Base-by-base conservation (phyloP, 92 coral and sea anemone genomes). In the Parazoanthus atlanticus region DNA sequence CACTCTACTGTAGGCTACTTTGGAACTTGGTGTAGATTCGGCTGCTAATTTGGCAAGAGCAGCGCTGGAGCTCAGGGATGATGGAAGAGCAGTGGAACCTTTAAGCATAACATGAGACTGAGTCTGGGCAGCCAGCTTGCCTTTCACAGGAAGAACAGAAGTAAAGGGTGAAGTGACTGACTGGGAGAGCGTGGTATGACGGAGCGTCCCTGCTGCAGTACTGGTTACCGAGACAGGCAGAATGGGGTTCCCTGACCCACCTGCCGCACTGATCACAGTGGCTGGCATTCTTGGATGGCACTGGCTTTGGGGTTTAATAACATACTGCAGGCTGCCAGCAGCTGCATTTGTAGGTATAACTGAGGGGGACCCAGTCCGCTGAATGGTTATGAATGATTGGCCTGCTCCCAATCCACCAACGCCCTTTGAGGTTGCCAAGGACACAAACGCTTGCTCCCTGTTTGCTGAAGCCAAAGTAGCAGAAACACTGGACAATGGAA, bases 261-360 rank as follows among this genome's bases (percentile, higher is more conserved):
- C 91, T 7, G 86, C 93, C 12, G 92, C 85, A 41, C 90, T 58
- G 30, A 93, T 86, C 47, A 82, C 86, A 8, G 88, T 80, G 67
- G 84, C 76, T 71, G 93, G 90, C 56, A 90, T 74, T 31, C 95
- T 90, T n/a, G 95, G 74, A 66, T 90, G 94, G 11, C 95, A 93
- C 83, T 92, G 97, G 36, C 98, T 95, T 80, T 95, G 98, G 8
- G 98, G 98, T 71, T 93, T 95, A 70, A 95, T 95, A 65, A 95
- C 91, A 64, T 93, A 95, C 88, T 95, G 98, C 29, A 93, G 91
- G 52, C 94, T 91, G 13, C 90, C 89, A 23, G 91, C 93, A 8
- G 92, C 88, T 17, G 91, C 76, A 25, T 19, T 89, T 47, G 92
- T 66, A 8, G 92, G 80, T 73, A 95, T 79, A 16, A 95, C 91